These are phyloP conservation scores for Alligator mississippiensis DNA, from an alignment of 2,113 vertebrate species.

Conservation along the genomic window DNA sequence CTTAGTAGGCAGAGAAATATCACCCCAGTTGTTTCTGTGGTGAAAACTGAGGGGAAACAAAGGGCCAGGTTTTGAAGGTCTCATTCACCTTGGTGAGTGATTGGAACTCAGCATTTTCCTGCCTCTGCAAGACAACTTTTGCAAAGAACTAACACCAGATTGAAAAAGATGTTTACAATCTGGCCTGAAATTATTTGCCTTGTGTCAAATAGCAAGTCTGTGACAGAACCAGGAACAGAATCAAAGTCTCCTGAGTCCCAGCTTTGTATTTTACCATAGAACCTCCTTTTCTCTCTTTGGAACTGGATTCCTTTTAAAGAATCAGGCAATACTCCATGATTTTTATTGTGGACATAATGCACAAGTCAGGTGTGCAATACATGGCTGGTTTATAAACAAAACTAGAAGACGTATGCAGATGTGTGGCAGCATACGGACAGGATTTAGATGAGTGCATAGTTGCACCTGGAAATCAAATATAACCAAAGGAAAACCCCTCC, in stretches of 20 bases:
- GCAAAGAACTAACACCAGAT: not conserved
- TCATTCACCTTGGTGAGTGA: not conserved
- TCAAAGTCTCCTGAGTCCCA: not conserved
- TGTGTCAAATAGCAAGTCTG: not conserved
- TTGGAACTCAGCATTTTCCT: not conserved
- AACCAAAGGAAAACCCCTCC: not conserved
- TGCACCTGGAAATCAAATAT: slow-evolving; percentile 51
- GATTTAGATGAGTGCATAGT: slow-evolving; percentile 34
- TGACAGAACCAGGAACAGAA: not conserved
- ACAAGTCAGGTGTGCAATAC: not conserved
- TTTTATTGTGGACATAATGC: not conserved
- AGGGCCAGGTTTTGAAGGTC: not conserved
- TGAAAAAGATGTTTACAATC: not conserved
- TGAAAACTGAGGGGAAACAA: not conserved
- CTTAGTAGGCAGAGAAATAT: not conserved
- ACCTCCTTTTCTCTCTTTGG: not conserved
- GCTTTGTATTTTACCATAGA: not conserved
- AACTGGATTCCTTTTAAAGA: not conserved
- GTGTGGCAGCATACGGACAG: not conserved
- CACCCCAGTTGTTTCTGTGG: not conserved
- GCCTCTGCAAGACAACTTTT: not conserved
- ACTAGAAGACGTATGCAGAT: slow-evolving; percentile 30
- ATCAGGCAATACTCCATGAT: not conserved
- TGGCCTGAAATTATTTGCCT: not conserved
- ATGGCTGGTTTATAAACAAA: slow-evolving; percentile 19